Evolutionary conservation across 1,140 invertebrate species (phyloP), one percentile per base, ranked within the genome.

Genomic region (Mya arenaria): DNA sequence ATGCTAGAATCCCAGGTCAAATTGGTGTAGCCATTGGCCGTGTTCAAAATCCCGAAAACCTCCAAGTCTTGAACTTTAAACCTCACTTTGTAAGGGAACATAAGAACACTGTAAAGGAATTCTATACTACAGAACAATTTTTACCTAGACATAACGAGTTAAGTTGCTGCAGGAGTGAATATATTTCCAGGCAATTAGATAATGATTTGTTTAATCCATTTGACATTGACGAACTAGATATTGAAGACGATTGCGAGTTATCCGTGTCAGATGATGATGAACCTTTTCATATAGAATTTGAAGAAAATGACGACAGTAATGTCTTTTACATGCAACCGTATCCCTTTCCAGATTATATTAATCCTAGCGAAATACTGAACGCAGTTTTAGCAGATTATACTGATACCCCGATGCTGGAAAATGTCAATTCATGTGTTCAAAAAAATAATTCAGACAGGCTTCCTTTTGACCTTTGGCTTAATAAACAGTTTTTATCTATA

Each of bases 1-100:
- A 66, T 39, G 63, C 63, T 8, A 37, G 4, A 2, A 66, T 37
- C n/a, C 63, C 63, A 66, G 63, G 34, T 4, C 63, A 66, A 66
- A 66, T 66, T 13, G 63, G 32, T 17, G 63, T 66, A 19, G 63
- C 63, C 19, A 8, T 66, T 2, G 63, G 63, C 17, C 32, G 63
- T 8, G 63, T 37, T 4, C 13, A 15, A 4, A 8, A 4, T n/a
- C 4, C 58, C 30, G 25, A 62, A 3, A 62, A 30, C 36, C 19
- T 62, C 13, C 58, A 62, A 25, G 25, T 62, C 17, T 15, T 8
- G 2, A 62, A 25, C 25, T 62, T 62, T 62, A 62, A 62, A 8
- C 58, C 13, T 10, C 2, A 4, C 36, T 62, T 62, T 15, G 4
- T 62, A 62, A 62, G 5, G 36, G 58, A 62, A 30, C 58, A 62